These are phyloP conservation scores for Agrochola lota DNA, from an alignment of 2,888 invertebrate genomes.

Conservation along the genomic window DNA sequence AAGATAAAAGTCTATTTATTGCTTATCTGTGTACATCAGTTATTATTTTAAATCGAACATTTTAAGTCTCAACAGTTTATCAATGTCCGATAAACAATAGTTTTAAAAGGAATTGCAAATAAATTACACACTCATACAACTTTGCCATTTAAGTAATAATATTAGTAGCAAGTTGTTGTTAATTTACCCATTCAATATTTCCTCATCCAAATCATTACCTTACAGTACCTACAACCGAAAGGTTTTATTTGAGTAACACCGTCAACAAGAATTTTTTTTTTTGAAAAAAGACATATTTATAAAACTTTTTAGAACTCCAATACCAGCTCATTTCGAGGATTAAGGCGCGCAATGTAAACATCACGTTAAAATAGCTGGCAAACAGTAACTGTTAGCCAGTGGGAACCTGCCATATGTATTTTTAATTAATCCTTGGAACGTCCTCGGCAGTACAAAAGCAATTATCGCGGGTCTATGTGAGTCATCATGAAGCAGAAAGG, in stretches of 20 bases:
- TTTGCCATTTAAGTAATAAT: background rate
- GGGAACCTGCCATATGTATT: conserved; percentile 71
- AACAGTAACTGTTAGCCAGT: conserved; percentile 62
- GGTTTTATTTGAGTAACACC: background rate
- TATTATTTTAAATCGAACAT: no score
- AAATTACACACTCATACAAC: no score
- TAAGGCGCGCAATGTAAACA: conserved; percentile 62
- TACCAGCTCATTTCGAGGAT: conserved; percentile 54
- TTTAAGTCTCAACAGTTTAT: no score
- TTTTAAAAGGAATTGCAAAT: no score
- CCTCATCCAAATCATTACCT: conserved; percentile 3
- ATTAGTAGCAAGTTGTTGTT: no score
- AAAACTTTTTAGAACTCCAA: conserved; percentile 33
- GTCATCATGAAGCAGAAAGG: conserved; percentile 65
- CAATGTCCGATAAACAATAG: no score
- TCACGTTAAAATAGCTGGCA: conserved; percentile 61
- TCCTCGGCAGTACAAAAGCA: conserved; percentile 69
- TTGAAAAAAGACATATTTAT: background rate
- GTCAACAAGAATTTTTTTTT: background rate
- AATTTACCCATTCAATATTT: background rate
- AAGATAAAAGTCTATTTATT: no score
- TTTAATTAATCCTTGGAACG: conserved; percentile 71
- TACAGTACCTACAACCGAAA: background rate
- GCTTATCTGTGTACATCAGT: no score
- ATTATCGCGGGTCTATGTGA: conserved; percentile 66